A percentile compares a stretch with the other conserved stretches of the same genome.
phyloP scores from a whole-genome alignment of 2,888 invertebrate species.

The Leptinotarsa rubiginosa region DNA sequence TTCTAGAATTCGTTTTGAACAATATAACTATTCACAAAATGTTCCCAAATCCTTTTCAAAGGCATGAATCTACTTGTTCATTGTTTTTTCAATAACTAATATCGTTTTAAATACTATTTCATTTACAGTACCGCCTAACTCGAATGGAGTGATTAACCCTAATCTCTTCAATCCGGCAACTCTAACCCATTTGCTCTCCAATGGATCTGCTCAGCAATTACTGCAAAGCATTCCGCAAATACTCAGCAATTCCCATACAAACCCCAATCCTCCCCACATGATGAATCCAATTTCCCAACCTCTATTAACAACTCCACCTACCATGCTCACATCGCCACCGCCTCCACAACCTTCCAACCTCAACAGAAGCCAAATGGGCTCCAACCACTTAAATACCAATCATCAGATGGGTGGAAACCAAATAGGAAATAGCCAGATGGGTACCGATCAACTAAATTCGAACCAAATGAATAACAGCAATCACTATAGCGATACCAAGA shows the following conservation, averaged over 20 bases:
- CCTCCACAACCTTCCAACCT: slow-evolving; percentile 38
- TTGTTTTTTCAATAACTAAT: no score
- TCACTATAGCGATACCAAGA: slow-evolving; percentile 60
- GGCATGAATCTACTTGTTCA: no score
- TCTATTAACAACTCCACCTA: slow-evolving; percentile 46
- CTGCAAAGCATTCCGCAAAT: slow-evolving; percentile 81
- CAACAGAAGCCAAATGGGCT: slow-evolving; percentile 46
- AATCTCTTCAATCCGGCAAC: slow-evolving; percentile 77
- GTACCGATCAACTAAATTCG: slow-evolving; percentile 42
- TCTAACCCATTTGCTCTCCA: slow-evolving; percentile 79
- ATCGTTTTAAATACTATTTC: not conserved
- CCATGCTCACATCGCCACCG: slow-evolving; percentile 48
- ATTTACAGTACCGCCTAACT: slow-evolving; percentile 70
- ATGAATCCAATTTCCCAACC: slow-evolving; percentile 62
- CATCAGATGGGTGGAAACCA: slow-evolving; percentile 29
- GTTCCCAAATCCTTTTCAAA: no score
- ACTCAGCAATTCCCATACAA: slow-evolving; percentile 57
- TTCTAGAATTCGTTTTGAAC: no score
- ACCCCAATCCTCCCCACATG: slow-evolving; percentile 50
- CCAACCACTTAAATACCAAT: slow-evolving; percentile 21
- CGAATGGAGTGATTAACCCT: slow-evolving; percentile 74
- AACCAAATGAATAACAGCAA: slow-evolving; percentile 40
- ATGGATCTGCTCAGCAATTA: slow-evolving; percentile 76
- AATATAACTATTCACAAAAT: no score
- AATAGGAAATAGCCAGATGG: slow-evolving; percentile 38